Evolutionary conservation across 1,140 invertebrate genomes (phyloP), one percentile per base, ranked within the genome.

Genomic region (Doryteuthis pealeii): DNA sequence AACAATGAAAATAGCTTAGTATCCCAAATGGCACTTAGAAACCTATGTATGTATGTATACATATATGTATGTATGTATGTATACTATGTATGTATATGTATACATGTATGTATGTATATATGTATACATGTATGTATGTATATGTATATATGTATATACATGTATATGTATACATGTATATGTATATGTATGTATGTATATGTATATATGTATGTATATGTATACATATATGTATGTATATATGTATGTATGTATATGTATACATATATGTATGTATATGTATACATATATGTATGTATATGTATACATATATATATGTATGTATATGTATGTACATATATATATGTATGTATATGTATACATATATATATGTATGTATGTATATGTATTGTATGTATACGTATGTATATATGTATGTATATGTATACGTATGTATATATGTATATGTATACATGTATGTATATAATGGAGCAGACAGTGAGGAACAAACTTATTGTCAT

Each of bases 61-160:
- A 49, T 49, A 49, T 49, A 49, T 49, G 22, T 49, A 49, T 49
- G 22, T 49, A 49, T 49, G 45, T 49, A 49, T 49, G 45, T 22
- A 49, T 49, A 49, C 45, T 49, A 49, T 49, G 22, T 22, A 49
- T 49, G 22, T 22, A 49, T 8, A 49, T 22, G 22, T 22, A 49
- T 22, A 49, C 45, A 49, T 49, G 22, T 49, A 49, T 49, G 22
- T 49, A 49, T 49, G 22, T 49, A 49, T 22, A 49, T 49, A 49
- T 49, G 22, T 49, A 49, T 49, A 49, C 22, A 49, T 49, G 22
- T 49, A 49, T 22, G 22, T 22, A 49, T 49, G 22, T 49, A 49
- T 49, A 49, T 49, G 45, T 49, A 49, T 49, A 49, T 49, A 49
- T 49, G 45, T 49, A 49, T 49, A 49, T 49, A 49, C 45, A 49